Evolutionary conservation across 2,888 invertebrate species (phyloP).

Genomic region (Netelia virgata): DNA sequence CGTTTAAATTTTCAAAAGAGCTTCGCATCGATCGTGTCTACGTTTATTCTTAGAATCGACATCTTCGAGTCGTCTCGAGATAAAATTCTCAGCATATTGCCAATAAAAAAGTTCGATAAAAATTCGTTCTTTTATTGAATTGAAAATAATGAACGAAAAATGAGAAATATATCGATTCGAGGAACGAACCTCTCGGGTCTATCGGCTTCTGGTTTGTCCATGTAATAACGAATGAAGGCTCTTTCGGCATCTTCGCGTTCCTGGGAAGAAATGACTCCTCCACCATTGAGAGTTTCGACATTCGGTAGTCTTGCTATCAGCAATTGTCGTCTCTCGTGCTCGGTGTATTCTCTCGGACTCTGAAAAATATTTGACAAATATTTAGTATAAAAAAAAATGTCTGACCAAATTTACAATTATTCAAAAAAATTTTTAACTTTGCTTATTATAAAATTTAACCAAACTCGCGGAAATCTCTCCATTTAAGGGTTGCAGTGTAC

Average conservation of each 20-base stretch:
- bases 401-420: conserved; percentile 57
- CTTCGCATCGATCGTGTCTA: not conserved
- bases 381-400: conserved; percentile 9
- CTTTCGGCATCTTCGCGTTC: conserved; percentile 97
- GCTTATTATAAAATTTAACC: not conserved
- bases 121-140: not conserved
- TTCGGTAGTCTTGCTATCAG: conserved; percentile 95
- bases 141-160: conserved; percentile 27
- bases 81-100: no score
- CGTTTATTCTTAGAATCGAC: not conserved
- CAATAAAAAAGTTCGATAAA: not conserved
- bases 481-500: no score
- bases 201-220: conserved; percentile 94
- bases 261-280: conserved; percentile 92
- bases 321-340: conserved; percentile 94
- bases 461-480: no score
- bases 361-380: conserved; percentile 66
- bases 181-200: conserved; percentile 90
- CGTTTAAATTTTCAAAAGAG: conserved; percentile 13
- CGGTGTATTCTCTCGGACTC: conserved; percentile 91
- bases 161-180: conserved; percentile 41
- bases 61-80: not conserved
- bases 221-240: conserved; percentile 96
- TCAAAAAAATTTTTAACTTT: conserved; percentile 33
- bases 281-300: conserved; percentile 95